Base-by-base conservation (phyloP, 2,888 invertebrate species). In the Apotomis capreana region DNA sequence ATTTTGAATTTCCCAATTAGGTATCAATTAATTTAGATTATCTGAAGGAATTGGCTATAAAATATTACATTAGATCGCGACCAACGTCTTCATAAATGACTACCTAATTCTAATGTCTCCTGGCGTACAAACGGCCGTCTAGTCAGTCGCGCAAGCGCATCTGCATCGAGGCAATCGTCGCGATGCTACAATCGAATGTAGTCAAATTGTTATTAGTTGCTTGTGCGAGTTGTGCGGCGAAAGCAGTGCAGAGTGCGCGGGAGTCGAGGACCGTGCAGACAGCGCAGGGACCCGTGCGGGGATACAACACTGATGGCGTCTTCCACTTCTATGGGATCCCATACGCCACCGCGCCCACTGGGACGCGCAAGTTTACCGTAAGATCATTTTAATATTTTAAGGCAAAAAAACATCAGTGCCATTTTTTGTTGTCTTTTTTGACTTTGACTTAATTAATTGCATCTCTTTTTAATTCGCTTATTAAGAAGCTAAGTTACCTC, bases 261-360 rank as follows among this genome's bases (percentile, higher is more conserved):
- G 49, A 49, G 49, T 49, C 49, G 9, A 49, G 49, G 49, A 49
- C 49, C 40, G 72, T 72, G 68, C 58, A 37, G 13, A 72, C 72
- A 5, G 44, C 72, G 13, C 68, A 72, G 54, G 72, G 72, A n/a
- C 72, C 68, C 59, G 69, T 73, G 54, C 64, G 52, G 52, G 73
- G 73, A 9, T 73, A 73, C 55, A 61, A 61, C 51, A 58, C 59
- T 37, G 62, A 69, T 12, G 69, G 51, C 26, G 12, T 65, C 0
- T 73, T 46, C 51, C 51, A 55, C 9, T 73, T 73, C 44, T 73
- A 61, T 8, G 69, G 70, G 4, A 67, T 73, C 26, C 73, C 73
- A 9, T 73, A 73, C 52, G 73, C 73, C 3, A 62, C 65, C 0
- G 67, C 65, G 9, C 73, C 73, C 4, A 70, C 65, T 12, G 73